Conservation (phyloP, 2,888 invertebrate genomes). For the Protodeltote pygarga region DNA sequence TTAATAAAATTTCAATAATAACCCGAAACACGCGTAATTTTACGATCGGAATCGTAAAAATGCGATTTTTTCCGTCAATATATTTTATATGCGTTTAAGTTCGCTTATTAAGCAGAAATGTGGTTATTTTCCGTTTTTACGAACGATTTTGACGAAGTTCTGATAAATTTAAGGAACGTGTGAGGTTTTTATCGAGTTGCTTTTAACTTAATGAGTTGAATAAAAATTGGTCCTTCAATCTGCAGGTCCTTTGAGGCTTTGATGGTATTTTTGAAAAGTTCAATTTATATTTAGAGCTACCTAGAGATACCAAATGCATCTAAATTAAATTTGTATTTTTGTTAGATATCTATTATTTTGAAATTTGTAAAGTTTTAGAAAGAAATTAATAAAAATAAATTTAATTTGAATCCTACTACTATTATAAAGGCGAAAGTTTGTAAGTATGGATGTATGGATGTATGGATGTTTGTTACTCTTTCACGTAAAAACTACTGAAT, state of each 20-base stretch:
- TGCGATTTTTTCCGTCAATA: slow-evolving; percentile 46
- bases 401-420: too few species aligned
- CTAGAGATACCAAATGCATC: background rate
- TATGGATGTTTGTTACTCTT: too few species aligned
- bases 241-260: too few species aligned
- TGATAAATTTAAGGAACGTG: slow-evolving; percentile 29
- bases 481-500: too few species aligned
- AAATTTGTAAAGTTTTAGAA: too few species aligned
- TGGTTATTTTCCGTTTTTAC: slow-evolving; percentile 39
- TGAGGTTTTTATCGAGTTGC: slow-evolving; percentile 24
- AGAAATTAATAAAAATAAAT: too few species aligned
- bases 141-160: slow-evolving; percentile 38
- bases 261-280: too few species aligned
- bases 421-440: too few species aligned
- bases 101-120: slow-evolving; percentile 49
- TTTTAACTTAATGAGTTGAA: slow-evolving; percentile 13
- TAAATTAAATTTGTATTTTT: too few species aligned
- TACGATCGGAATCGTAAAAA: slow-evolving; percentile 52
- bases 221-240: slow-evolving; percentile 7
- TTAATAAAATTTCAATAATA: slow-evolving; percentile 24
- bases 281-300: too few species aligned
- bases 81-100: slow-evolving; percentile 53
- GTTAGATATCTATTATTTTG: too few species aligned
- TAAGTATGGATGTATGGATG: too few species aligned
- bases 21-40: slow-evolving; percentile 40